Evolutionary conservation across 2,797 vertebrate genomes (phyloP).

Genomic region (Lacerta viridis): DNA sequence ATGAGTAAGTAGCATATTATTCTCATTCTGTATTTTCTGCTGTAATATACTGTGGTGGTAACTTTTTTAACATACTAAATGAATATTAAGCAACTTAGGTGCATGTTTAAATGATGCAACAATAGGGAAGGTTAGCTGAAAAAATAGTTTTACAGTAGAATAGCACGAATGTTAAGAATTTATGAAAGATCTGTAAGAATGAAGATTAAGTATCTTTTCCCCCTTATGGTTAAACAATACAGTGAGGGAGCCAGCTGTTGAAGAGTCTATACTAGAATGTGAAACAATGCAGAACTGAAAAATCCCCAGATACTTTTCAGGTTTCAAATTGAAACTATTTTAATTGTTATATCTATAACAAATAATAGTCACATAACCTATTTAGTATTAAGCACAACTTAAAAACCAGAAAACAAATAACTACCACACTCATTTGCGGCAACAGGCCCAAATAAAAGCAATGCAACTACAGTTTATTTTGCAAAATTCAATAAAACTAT

Average conservation of each 20-base stretch:
- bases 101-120: conserved; percentile 42
- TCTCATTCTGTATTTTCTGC: conserved; percentile 45
- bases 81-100: conserved; percentile 19
- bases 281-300: conserved; percentile 63
- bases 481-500: neutral
- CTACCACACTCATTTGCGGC: conserved; percentile 56
- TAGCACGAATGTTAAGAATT: neutral
- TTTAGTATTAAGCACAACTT: conserved; percentile 58
- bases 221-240: too few species aligned
- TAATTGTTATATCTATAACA: conserved; percentile 51
- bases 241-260: conserved; percentile 38
- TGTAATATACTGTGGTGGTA: conserved; percentile 20
- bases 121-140: conserved; percentile 30
- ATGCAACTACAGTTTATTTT: conserved; percentile 51
- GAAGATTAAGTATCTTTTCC: conserved; percentile 40
- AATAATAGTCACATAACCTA: conserved; percentile 56
- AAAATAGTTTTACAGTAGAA: conserved; percentile 53
- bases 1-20: conserved; percentile 57
- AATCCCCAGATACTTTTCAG: conserved; percentile 53
- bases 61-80: conserved; percentile 48
- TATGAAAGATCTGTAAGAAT: conserved; percentile 41
- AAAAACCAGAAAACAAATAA: conserved; percentile 33
- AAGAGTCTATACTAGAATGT: conserved; percentile 51
- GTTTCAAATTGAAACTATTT: conserved; percentile 55
- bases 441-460: conserved; percentile 62